Base-by-base conservation (phyloP, 1,140 invertebrate species). In the Andricus grossulariae region DNA sequence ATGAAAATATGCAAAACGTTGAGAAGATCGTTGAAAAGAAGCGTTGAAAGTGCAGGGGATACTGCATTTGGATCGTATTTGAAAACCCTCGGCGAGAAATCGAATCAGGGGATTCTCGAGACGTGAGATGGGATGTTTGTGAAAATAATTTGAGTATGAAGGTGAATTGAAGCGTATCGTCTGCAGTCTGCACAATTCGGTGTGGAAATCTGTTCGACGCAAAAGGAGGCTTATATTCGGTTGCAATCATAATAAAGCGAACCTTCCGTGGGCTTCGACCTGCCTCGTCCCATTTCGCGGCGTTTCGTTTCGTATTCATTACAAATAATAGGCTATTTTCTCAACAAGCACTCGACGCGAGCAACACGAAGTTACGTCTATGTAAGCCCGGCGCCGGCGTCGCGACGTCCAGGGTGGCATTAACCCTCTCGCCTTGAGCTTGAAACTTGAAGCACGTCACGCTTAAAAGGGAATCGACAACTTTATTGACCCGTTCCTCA, bases 271-370 rank as follows among this genome's bases (percentile, higher is more conserved):
- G 55, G 16, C 75, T 71, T 16, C 50, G 19, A 71, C 72, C 21
- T 71, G 16, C 71, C 57, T 76, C 72, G 77, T 15, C 73, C 73
- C 77, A 80, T 77, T 74, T 78, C 70, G 75, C 75, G 39, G 79
- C 55, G 51, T 54, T 49, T 72, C 55, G 51, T 54, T 49, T 72
- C 50, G 54, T 78, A 78, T 82, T 82, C 81, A 77, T 82, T 82
- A 78, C 81, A 82, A 82, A 82, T 82, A 82, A 82, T 78, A 78
- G 81, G 54, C 79, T 75, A 82, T 82, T 80, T 80, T 72, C 76
- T 82, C 73, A 70, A 82, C 71, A 71, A 82, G 75, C 79, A 80
- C 81, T 76, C 12, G 32, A 25, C 55, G 8, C 19, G 19, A 18
- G 55, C 19, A 21, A 57, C 18, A 57, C 55, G 18, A 78, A 78